Percentiles rank a stretch among this genome's conserved stretches.
These are phyloP conservation scores for Puntigrus tetrazona DNA, from an alignment of 2,113 vertebrate genomes.

Conservation along the genomic window DNA sequence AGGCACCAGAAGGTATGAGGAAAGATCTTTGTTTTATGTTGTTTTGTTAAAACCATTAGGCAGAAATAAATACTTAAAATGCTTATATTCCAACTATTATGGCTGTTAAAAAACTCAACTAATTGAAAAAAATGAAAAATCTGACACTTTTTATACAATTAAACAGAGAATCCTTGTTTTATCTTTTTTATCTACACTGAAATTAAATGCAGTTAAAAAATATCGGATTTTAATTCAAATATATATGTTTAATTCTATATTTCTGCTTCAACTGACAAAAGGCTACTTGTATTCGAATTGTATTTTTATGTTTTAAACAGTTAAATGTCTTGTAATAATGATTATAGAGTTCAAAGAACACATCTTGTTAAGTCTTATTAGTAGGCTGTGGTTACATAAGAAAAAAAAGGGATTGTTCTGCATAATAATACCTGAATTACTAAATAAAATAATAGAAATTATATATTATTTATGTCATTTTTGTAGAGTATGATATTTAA, in stretches of 20 bases:
- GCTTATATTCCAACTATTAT: background rate
- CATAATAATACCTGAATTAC: background rate
- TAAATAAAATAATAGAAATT: background rate
- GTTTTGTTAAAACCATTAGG: background rate
- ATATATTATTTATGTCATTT: too few relatives aligned
- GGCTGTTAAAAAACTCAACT: background rate
- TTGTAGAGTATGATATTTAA: background rate
- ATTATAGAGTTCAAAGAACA: background rate
- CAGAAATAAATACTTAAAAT: background rate
- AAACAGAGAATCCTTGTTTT: background rate
- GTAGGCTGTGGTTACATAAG: background rate
- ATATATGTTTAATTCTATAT: background rate
- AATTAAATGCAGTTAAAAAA: background rate
- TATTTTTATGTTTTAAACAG: too few relatives aligned
- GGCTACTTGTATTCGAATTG: too few relatives aligned
- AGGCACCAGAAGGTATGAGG: background rate
- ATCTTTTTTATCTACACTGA: background rate
- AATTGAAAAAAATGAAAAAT: too few relatives aligned
- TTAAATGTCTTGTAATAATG: background rate
- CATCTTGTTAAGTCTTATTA: background rate
- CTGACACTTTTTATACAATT: background rate
- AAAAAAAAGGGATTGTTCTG: background rate
- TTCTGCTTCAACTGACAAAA: background rate
- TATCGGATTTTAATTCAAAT: background rate
- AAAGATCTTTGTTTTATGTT: background rate